phyloP scores from a whole-genome alignment of 2,888 invertebrate genomes.

The Ectemnius lituratus region DNA sequence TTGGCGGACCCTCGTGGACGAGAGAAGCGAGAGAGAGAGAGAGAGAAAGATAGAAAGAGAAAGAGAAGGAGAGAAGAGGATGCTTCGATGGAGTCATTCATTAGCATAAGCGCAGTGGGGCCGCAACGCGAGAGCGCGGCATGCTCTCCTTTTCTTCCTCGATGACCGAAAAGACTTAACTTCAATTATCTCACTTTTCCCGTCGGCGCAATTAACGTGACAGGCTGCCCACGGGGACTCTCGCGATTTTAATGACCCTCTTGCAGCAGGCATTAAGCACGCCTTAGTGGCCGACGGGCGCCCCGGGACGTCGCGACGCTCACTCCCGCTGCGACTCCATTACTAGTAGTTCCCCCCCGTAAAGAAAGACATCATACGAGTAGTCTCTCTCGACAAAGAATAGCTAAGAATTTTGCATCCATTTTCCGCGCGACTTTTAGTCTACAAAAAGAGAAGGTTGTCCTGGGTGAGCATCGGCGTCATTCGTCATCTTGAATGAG shows the following conservation, averaged over 20 bases:
- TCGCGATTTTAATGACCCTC: constrained; percentile 36
- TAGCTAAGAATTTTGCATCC: too few species aligned
- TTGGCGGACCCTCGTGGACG: too few species aligned
- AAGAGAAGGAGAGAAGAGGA: background rate
- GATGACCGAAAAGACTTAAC: constrained; percentile 1
- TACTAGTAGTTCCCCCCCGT: constrained; percentile 9
- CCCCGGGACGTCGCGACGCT: constrained; percentile 34
- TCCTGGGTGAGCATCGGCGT: too few species aligned
- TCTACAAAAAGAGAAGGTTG: too few species aligned
- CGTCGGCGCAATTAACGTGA: constrained; percentile 29
- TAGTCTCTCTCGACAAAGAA: too few species aligned
- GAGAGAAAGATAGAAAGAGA: background rate
- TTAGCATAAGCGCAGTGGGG: constrained; percentile 7
- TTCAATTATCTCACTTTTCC: constrained; percentile 11
- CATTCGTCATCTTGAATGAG: too few species aligned
- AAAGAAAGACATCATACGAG: too few species aligned
- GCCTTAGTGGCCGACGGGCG: constrained; percentile 15
- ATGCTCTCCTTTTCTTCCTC: constrained; percentile 11
- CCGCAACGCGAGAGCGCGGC: background rate
- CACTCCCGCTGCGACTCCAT: constrained; percentile 44
- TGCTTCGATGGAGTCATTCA: constrained; percentile 24
- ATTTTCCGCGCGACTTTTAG: too few species aligned
- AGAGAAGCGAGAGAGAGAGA: constrained; percentile 1
- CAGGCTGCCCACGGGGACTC: constrained; percentile 25
- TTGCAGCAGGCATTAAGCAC: constrained; percentile 30